phyloP scores from a whole-genome alignment of 2,888 invertebrate species.

The Lutraria lutraria region DNA sequence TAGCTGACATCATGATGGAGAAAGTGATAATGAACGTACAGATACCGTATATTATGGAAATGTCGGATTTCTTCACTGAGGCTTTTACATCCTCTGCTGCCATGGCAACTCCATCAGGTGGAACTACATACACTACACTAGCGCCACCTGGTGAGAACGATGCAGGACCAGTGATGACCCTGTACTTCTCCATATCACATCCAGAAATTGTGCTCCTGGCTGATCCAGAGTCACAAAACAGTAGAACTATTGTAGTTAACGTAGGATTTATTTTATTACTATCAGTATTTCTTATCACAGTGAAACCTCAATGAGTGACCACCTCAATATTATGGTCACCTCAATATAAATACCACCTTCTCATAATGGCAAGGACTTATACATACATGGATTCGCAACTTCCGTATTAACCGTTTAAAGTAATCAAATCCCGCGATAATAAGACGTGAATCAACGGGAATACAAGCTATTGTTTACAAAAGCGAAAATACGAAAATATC shows the following conservation, averaged over 20 bases:
- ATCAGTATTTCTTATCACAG: too few relatives aligned
- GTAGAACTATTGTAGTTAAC: conserved; percentile 90
- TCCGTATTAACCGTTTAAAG: too few relatives aligned
- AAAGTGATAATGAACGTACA: conserved; percentile 91
- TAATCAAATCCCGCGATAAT: too few relatives aligned
- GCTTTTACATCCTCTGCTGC: conserved; percentile 84
- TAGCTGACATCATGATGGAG: conserved; percentile 91
- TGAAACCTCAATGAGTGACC: too few relatives aligned
- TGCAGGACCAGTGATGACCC: conserved; percentile 88
- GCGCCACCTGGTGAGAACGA: conserved; percentile 86
- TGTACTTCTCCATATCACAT: conserved; percentile 92
- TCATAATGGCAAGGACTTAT: too few relatives aligned
- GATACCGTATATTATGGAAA: conserved; percentile 90
- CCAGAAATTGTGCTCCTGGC: conserved; percentile 93
- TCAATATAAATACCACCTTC: too few relatives aligned
- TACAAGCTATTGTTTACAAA: too few relatives aligned
- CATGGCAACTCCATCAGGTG: conserved; percentile 24
- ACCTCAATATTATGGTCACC: too few relatives aligned
- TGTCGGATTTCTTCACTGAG: conserved; percentile 90
- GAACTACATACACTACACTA: conserved; percentile 83
- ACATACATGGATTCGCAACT: too few relatives aligned
- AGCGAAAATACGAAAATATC: too few relatives aligned
- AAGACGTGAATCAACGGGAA: too few relatives aligned
- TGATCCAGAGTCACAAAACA: conserved; percentile 86
- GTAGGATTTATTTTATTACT: conserved; percentile 73